Evolutionary conservation across 2,888 invertebrate genomes (phyloP).

Genomic region (Yponomeuta evonymella): DNA sequence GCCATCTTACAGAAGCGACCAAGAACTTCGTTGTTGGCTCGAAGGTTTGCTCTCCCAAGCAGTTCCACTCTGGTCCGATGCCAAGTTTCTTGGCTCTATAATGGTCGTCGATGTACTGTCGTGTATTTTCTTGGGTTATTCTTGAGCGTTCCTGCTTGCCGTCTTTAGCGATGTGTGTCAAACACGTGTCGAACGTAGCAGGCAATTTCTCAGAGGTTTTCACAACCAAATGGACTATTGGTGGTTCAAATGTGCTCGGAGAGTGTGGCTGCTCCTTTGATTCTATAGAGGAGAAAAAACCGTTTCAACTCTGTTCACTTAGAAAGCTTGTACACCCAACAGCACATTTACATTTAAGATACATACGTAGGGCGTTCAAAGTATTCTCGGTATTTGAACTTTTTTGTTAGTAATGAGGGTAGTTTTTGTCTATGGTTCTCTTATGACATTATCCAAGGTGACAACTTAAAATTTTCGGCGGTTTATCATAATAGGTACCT

Average conservation of each 20-base stretch:
- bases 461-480: too few species aligned
- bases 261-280: slow-evolving; percentile 27
- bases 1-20: slow-evolving; percentile 87
- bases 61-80: slow-evolving; percentile 9
- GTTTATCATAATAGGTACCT: too few species aligned
- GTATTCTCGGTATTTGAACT: too few species aligned
- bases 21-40: slow-evolving; percentile 86
- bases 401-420: too few species aligned
- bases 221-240: slow-evolving; percentile 44
- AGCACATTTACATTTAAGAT: background rate
- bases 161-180: background rate
- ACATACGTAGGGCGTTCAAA: too few species aligned
- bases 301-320: background rate
- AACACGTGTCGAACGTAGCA: background rate
- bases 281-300: background rate
- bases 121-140: background rate
- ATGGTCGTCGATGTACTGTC: background rate
- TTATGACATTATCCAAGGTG: too few species aligned
- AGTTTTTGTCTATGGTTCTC: too few species aligned
- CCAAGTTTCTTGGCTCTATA: background rate
- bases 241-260: slow-evolving; percentile 42
- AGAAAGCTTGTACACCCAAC: background rate
- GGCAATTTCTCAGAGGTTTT: slow-evolving; percentile 27
- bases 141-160: background rate
- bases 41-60: slow-evolving; percentile 72